These are phyloP conservation scores for Drosophila quadrilineata DNA, from an alignment of 1,140 invertebrate species.

Conservation along the genomic window DNA sequence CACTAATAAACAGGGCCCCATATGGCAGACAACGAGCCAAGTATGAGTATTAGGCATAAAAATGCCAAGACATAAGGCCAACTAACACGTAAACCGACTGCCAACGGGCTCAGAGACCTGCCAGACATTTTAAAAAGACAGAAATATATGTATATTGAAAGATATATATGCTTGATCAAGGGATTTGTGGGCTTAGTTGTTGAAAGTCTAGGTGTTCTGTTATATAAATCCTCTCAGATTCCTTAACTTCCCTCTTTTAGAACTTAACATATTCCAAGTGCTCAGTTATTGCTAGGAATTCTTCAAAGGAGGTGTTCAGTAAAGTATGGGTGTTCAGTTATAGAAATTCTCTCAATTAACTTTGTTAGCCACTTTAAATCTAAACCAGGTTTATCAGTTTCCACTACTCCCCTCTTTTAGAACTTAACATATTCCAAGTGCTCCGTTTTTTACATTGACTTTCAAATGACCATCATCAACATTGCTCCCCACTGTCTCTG, in stretches of 20 bases:
- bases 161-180: not conserved
- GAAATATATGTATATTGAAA: no score
- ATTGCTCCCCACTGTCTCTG: not conserved
- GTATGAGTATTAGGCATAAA: constrained; percentile 63
- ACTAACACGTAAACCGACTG: constrained; percentile 46
- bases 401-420: no score
- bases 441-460: constrained; percentile 33
- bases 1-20: constrained; percentile 65
- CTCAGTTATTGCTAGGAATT: no score
- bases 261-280: no score
- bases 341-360: no score
- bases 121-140: constrained; percentile 36
- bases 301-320: no score
- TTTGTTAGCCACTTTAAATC: no score
- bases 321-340: no score
- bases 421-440: constrained; percentile 19
- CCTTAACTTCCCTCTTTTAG: no score
- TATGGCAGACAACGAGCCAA: constrained; percentile 14
- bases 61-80: constrained; percentile 59
- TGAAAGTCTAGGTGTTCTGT: no score
- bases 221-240: no score
- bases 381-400: not conserved
- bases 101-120: constrained; percentile 19
- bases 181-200: no score
- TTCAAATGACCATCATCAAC: constrained; percentile 42